Evolutionary conservation across 2,113 vertebrate genomes (phyloP).

Genomic region (Brienomyrus longianalis): DNA sequence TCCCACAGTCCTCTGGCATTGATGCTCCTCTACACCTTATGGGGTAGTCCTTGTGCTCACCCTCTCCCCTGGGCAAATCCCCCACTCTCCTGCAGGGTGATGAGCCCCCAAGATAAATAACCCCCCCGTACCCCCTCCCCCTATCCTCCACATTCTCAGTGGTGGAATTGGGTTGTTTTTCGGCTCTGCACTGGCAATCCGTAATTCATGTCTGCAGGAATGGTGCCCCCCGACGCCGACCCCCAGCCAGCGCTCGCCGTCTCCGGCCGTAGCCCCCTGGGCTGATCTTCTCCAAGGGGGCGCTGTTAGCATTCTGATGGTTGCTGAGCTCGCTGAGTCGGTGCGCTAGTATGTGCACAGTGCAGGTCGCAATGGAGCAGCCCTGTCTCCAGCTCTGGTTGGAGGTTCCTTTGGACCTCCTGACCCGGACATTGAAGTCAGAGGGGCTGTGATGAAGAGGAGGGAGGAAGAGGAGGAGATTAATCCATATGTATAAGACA

Average conservation of each 20-base stretch:
- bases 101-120: neutral
- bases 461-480: slow-evolving; percentile 19
- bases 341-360: slow-evolving; percentile 77
- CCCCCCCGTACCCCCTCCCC: neutral
- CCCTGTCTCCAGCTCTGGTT: slow-evolving; percentile 60
- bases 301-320: slow-evolving; percentile 64
- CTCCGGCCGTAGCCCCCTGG: slow-evolving; percentile 81
- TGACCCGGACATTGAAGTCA: slow-evolving; percentile 67
- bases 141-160: slow-evolving; percentile 37
- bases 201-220: slow-evolving; percentile 53
- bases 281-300: slow-evolving; percentile 75
- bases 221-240: slow-evolving; percentile 16
- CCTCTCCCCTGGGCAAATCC: neutral
- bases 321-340: slow-evolving; percentile 74
- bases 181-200: slow-evolving; percentile 50
- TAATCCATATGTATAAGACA: slow-evolving; percentile 26
- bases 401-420: slow-evolving; percentile 72
- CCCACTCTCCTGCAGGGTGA: neutral
- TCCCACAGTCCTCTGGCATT: neutral
- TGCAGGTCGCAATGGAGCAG: slow-evolving; percentile 82
- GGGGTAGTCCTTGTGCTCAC: slow-evolving; percentile 40
- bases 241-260: slow-evolving; percentile 58
- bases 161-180: slow-evolving; percentile 51
- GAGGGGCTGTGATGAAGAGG: slow-evolving; percentile 41
- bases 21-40: slow-evolving; percentile 33